phyloP scores from a whole-genome alignment of 2,888 invertebrate genomes.

The Dynastes grantii region DNA sequence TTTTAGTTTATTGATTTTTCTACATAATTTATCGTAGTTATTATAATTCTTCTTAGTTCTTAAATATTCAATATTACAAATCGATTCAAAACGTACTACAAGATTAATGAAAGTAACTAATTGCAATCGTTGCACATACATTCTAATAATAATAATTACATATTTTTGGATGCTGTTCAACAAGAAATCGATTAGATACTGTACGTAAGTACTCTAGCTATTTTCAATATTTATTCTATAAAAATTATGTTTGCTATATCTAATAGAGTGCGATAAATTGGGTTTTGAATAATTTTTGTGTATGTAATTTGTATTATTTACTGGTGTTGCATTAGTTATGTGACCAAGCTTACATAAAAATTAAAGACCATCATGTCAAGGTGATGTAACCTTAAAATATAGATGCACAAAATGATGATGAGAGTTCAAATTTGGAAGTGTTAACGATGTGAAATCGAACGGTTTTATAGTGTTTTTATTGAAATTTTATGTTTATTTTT shows the following conservation, averaged over 20 bases:
- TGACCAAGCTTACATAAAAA: slow-evolving; percentile 34
- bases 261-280: not conserved
- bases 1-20: no score
- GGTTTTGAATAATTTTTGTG: not conserved
- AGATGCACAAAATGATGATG: not conserved
- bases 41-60: no score
- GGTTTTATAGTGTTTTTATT: slow-evolving; percentile 26
- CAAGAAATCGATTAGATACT: slow-evolving; percentile 29
- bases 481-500: slow-evolving; percentile 24
- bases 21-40: no score
- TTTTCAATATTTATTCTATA: not conserved
- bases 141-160: slow-evolving; percentile 17
- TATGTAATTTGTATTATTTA: not conserved
- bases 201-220: slow-evolving; percentile 10
- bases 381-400: slow-evolving; percentile 36
- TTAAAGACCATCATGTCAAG: slow-evolving; percentile 15
- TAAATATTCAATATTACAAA: no score
- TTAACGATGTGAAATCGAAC: slow-evolving; percentile 12
- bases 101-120: not conserved
- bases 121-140: not conserved
- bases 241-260: not conserved
- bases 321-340: slow-evolving; percentile 4
- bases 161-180: slow-evolving; percentile 28
- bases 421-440: slow-evolving; percentile 32
- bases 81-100: no score